Base-by-base conservation (phyloP, 2,888 invertebrate genomes). In the Synergus japonicus region DNA sequence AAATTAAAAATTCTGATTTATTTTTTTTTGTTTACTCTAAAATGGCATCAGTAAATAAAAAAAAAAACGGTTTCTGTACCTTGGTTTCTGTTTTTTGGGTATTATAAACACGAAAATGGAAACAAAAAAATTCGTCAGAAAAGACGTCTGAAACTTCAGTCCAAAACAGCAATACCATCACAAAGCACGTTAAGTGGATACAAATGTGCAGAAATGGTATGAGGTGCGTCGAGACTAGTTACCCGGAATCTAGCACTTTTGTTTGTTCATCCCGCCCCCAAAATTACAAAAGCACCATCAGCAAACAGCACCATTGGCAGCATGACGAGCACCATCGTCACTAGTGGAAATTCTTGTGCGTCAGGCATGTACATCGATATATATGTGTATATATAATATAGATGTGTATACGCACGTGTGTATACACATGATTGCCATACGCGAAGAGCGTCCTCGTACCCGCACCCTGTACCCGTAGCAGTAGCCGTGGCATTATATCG, bases 401-500 rank as follows among this genome's bases (percentile, higher is more conserved):
- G 29, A 29, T 29, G 29, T 37, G 37, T 37, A 7, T 8, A 54
- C 54, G 54, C 22, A 60, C 22, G 60, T 22, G 60, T 60, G 60
- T 22, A 29, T 15, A 12, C 63, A 29, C 63, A 54, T 73, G 54
- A 37, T 15, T 54, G 37, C 73, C n/a, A 58, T 66, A 66, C 66
- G 43, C 41, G 43, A 66, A 66, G 66, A 66, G 44, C 66, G 66
- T 73, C 73, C 73, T 73, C 79, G 79, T 81, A 80, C 81, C 80
- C 79, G 78, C 83, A 85, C 87, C 87, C 88, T 87, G 73, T 73
- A 87, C 86, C 86, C 88, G 85, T 87, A 88, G 89, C 91, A 87
- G 91, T 91, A 91, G 91, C 91, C 91, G 89, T 88, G 85, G 90
- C 90, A 91, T 92, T 92, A 92, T 92, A 91, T 90, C 90, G 90